phyloP scores from a whole-genome alignment of 2,797 vertebrate species.

The Telmatherina bonti region DNA sequence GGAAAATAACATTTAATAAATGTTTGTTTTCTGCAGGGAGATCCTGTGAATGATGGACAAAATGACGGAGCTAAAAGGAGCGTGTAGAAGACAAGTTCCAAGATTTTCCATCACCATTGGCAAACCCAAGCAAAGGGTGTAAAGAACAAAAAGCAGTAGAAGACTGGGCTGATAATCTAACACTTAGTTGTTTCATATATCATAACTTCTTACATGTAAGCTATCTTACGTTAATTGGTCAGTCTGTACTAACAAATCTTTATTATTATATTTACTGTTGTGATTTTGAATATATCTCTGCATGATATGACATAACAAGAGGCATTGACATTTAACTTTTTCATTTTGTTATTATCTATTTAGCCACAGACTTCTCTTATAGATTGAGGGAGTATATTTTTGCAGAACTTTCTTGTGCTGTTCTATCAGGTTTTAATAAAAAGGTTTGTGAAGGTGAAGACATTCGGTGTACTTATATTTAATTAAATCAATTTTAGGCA shows the following conservation, averaged over 20 bases:
- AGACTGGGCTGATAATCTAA: constrained; percentile 31
- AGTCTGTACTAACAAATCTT: constrained; percentile 25
- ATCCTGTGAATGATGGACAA: constrained; percentile 54
- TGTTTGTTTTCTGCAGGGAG: constrained; percentile 63
- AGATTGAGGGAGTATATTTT: constrained; percentile 78
- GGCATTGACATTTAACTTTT: constrained; percentile 60
- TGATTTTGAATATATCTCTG: constrained; percentile 77
- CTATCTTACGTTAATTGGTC: constrained; percentile 40
- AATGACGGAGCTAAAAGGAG: constrained; percentile 51
- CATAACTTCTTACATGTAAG: constrained; percentile 46
- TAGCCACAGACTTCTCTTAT: constrained; percentile 71
- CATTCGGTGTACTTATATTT: constrained; percentile 35
- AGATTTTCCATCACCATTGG: constrained; percentile 8
- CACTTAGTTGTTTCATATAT: background rate
- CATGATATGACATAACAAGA: constrained; percentile 63
- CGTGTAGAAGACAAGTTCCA: constrained; percentile 31
- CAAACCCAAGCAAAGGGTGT: constrained; percentile 1
- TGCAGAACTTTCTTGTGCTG: constrained; percentile 70
- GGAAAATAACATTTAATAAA: background rate
- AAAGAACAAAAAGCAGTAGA: constrained; percentile 25
- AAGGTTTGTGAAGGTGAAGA: constrained; percentile 49
- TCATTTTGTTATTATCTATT: constrained; percentile 71
- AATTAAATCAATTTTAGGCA: background rate
- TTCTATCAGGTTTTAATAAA: constrained; percentile 73
- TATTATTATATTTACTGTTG: constrained; percentile 47